Percentiles rank a stretch among this genome's conserved stretches.
Evolutionary conservation across 2,797 vertebrate species (phyloP).

Genomic region (Helicolenus hilgendorfi): DNA sequence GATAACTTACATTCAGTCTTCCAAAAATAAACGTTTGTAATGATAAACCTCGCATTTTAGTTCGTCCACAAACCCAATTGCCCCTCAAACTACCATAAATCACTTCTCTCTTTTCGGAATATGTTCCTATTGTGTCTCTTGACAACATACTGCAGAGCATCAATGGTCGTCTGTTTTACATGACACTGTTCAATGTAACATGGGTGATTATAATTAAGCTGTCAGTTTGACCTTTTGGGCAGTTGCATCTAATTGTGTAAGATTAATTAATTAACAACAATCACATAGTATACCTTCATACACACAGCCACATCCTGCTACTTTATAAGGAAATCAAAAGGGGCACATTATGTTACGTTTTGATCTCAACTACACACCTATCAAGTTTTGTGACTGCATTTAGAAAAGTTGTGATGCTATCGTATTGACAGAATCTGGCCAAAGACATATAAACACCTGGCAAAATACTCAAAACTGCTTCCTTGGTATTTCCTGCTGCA

Average conservation of each 20-base stretch:
- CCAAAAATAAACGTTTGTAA: neutral
- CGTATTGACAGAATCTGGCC: too few species aligned
- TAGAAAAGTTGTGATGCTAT: rapidly evolving
- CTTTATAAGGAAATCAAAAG: neutral
- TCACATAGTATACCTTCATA: too few species aligned
- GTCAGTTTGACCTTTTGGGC: neutral
- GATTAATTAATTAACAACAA: too few species aligned
- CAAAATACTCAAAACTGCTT: too few species aligned
- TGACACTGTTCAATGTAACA: neutral
- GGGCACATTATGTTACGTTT: too few species aligned
- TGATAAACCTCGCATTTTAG: neutral
- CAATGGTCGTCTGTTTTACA: neutral
- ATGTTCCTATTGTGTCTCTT: neutral
- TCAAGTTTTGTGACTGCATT: neutral
- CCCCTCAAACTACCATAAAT: neutral
- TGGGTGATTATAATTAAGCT: neutral
- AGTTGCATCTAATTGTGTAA: neutral
- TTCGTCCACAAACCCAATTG: neutral
- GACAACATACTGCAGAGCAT: neutral
- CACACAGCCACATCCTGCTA: neutral
- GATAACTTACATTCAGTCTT: neutral
- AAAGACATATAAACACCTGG: too few species aligned
- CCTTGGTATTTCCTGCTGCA: too few species aligned
- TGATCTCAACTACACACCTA: neutral
- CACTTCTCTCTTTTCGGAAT: neutral